Percentiles rank a stretch among this genome's conserved stretches.
These are phyloP conservation scores for Elephantulus edwardii DNA, from an alignment of 2,113 vertebrate genomes.

Conservation along the genomic window DNA sequence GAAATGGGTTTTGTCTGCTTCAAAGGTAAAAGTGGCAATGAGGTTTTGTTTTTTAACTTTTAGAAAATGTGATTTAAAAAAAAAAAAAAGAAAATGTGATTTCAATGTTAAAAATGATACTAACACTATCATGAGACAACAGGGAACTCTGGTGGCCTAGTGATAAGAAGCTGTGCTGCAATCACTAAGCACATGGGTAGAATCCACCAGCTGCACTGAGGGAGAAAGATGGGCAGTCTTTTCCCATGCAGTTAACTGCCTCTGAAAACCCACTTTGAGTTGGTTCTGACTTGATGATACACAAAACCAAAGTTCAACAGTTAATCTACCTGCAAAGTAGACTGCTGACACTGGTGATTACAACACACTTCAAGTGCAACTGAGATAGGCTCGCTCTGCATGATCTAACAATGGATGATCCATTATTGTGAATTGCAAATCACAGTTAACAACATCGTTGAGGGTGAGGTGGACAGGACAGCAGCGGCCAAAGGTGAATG, in stretches of 20 bases:
- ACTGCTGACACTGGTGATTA: background rate
- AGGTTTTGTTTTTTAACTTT: background rate
- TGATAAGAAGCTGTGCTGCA: too few species aligned
- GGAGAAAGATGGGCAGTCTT: too few species aligned
- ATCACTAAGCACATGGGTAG: too few species aligned
- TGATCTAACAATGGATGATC: background rate
- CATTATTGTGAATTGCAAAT: background rate
- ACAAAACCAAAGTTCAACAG: background rate
- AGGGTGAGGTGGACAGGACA: background rate
- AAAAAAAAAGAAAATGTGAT: background rate
- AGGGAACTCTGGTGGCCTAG: background rate
- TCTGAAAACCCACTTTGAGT: too few species aligned
- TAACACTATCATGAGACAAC: background rate
- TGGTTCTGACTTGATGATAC: background rate
- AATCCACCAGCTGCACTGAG: too few species aligned
- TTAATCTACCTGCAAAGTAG: background rate
- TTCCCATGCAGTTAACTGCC: too few species aligned
- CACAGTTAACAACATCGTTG: background rate
- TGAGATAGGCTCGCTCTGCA: too few species aligned
- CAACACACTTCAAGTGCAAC: background rate
- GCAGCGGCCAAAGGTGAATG: background rate
- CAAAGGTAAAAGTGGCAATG: constrained; percentile 82
- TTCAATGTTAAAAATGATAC: background rate
- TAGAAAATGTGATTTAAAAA: background rate
- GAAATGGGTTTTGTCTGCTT: constrained; percentile 86